Evolutionary conservation across 1,140 invertebrate species (phyloP).

Genomic region (Bombus affinis): DNA sequence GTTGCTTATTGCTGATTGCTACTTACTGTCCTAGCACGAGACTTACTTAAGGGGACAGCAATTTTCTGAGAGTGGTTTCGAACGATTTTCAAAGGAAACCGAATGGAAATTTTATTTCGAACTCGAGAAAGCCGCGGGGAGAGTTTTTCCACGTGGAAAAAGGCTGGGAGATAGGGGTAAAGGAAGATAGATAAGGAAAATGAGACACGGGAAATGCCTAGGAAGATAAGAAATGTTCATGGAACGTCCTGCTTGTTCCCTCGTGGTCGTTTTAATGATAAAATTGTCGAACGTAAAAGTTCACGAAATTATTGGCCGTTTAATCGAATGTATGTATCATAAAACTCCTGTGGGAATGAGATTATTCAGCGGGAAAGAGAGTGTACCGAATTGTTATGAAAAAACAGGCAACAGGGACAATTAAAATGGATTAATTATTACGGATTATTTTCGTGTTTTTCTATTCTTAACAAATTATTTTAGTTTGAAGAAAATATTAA

Average conservation of each 20-base stretch:
- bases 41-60: slow-evolving; percentile 16
- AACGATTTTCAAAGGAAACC: slow-evolving; percentile 30
- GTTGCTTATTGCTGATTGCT: slow-evolving; percentile 10
- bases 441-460: background rate
- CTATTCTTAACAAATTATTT: background rate
- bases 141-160: background rate
- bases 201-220: background rate
- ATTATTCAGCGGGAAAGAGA: background rate
- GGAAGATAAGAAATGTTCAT: slow-evolving; percentile 24
- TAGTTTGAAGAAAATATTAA: background rate
- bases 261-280: background rate
- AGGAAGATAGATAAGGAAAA: background rate
- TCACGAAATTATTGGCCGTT: background rate
- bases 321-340: background rate
- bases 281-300: background rate
- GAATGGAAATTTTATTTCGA: slow-evolving; percentile 22
- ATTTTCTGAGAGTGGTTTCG: slow-evolving; percentile 1
- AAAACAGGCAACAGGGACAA: background rate
- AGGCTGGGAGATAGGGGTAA: background rate
- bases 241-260: no score
- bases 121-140: background rate
- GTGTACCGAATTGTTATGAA: background rate
- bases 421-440: slow-evolving; percentile 5
- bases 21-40: background rate
- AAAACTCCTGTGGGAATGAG: background rate